Evolutionary conservation across 2,113 vertebrate genomes (phyloP).

Genomic region (Vulpes ferrilata): DNA sequence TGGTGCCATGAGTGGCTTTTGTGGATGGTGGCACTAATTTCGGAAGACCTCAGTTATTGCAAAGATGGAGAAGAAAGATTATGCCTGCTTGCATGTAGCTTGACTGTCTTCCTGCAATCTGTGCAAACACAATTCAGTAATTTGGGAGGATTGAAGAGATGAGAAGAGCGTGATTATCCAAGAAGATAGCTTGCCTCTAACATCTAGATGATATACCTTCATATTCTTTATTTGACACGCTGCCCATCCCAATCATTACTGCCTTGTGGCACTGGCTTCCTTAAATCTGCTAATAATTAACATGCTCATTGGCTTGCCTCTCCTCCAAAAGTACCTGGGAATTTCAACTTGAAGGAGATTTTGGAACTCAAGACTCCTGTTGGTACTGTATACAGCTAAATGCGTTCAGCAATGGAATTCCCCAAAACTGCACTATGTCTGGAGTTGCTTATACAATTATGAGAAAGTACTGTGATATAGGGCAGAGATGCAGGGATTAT

Average conservation of each 20-base stretch:
- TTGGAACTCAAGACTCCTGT: not conserved
- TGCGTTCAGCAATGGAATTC: not conserved
- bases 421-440: not conserved
- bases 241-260: accelerated
- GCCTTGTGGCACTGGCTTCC: not conserved
- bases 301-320: not conserved
- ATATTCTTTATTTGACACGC: too few species aligned
- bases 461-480: not conserved
- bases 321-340: not conserved
- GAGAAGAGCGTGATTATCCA: not conserved
- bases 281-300: not conserved
- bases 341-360: not conserved
- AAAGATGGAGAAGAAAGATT: not conserved
- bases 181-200: not conserved
- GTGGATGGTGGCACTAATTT: not conserved
- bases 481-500: conserved; percentile 1
- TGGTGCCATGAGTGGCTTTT: not conserved
- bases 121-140: not conserved
- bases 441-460: not conserved
- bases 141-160: not conserved
- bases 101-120: not conserved
- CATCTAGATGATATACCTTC: not conserved
- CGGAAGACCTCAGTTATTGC: not conserved
- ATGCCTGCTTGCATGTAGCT: accelerated
- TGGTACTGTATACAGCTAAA: not conserved